Conservation (phyloP, 2,888 invertebrate genomes). For the Nymphalis urticae region DNA sequence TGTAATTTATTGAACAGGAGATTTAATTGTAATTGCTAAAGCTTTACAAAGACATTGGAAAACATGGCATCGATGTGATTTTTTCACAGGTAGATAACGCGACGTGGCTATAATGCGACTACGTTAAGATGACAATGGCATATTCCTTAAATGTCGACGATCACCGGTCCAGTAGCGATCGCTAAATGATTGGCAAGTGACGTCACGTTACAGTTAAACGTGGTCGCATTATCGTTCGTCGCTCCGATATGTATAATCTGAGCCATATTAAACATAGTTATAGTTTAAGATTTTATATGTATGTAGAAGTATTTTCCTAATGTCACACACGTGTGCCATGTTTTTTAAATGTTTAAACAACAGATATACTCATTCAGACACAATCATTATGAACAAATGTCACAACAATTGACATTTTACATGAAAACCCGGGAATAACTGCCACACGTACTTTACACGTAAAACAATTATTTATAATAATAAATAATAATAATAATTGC, state of each 20-base stretch:
- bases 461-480: neutral
- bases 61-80: slow-evolving; percentile 39
- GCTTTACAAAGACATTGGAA: slow-evolving; percentile 58
- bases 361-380: slow-evolving; percentile 71
- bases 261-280: slow-evolving; percentile 45
- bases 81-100: slow-evolving; percentile 36
- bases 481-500: neutral
- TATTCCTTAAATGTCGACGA: neutral
- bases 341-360: slow-evolving; percentile 44
- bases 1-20: slow-evolving; percentile 63
- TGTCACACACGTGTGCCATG: slow-evolving; percentile 40
- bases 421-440: slow-evolving; percentile 38
- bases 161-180: neutral
- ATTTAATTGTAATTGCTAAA: slow-evolving; percentile 56
- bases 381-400: slow-evolving; percentile 68
- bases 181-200: neutral
- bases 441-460: slow-evolving; percentile 14
- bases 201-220: neutral
- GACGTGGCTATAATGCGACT: slow-evolving; percentile 3
- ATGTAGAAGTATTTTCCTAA: slow-evolving; percentile 48
- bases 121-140: neutral
- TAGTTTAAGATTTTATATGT: slow-evolving; percentile 46
- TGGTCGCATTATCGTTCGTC: slow-evolving; percentile 11
- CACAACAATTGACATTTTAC: slow-evolving; percentile 66
- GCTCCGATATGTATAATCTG: slow-evolving; percentile 39